Base-by-base conservation (phyloP, 2,888 invertebrate species). In the Furcula furcula region DNA sequence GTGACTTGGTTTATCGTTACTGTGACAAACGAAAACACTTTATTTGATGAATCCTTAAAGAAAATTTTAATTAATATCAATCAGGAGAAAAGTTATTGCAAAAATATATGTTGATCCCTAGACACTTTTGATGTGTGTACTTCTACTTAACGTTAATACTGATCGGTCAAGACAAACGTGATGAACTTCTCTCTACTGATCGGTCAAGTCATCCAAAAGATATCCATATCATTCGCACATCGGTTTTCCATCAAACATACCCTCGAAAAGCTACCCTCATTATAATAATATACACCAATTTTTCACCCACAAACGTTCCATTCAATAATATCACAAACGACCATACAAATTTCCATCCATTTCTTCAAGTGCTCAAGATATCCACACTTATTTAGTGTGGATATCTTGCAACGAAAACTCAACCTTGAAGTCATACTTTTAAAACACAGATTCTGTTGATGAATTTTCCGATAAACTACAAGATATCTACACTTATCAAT, bases 261-360 rank as follows among this genome's bases (percentile, higher is more conserved):
- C 49, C 47, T 54, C 44, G n/a, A n/a, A n/a, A n/a, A n/a, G n/a
- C 15, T 36, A 39, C 46, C 49, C 47, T 54, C 44, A 49, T 55
- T 67, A 59, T 50, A 64, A 65, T 60, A 65, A 63, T 48, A 40
- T 54, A 47, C 34, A 29, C 19, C 38, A 31, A 34, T 43, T 40
- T 38, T 31, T 36, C 29, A 29, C 26, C 40, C 46, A 49, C 40
- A 56, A 57, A 61, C 40, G 37, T 36, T 41, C 50, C 44, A 45
- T 42, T 65, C 63, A 51, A 62, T 66, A 67, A 55, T 57, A 54
- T 48, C 39, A 42, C 56, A 64, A 65, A 61, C 41, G 60, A 62
- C 64, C 65, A 60, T 46, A 66, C 72, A 65, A 70, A 69, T 68
- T 59, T 42, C 55, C 49, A 49, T 49, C 59, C 13, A 55, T 55